phyloP scores from a whole-genome alignment of 2,113 vertebrate genomes.

The Trichechus manatus region DNA sequence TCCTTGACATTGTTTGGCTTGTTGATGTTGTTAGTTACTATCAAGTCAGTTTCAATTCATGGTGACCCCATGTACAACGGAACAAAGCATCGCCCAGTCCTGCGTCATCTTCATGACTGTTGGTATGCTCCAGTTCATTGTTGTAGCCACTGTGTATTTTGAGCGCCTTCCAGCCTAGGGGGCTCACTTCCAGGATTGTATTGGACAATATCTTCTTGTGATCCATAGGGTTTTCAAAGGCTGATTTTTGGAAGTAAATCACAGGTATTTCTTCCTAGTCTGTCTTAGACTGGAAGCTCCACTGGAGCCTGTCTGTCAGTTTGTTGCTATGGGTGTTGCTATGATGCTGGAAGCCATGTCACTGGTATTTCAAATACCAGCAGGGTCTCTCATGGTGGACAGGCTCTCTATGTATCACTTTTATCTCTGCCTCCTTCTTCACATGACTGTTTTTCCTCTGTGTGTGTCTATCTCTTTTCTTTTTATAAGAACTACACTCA shows the following conservation, averaged over 20 bases:
- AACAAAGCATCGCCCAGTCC: not conserved
- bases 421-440: not conserved
- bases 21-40: not conserved
- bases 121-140: not conserved
- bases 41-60: not conserved
- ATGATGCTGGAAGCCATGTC: not conserved
- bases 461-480: not conserved
- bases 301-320: not conserved
- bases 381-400: not conserved
- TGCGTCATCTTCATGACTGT: not conserved
- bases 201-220: not conserved
- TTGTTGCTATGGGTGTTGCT: not conserved
- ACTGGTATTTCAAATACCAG: not conserved
- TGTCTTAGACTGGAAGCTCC: not conserved
- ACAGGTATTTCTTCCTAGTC: not conserved
- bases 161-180: too few species aligned
- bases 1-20: not conserved
- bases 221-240: not conserved
- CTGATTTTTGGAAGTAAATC: not conserved
- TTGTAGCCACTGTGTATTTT: too few species aligned
- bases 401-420: not conserved
- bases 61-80: not conserved
- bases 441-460: not conserved
- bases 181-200: not conserved
- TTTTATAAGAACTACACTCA: not conserved